These are phyloP conservation scores for Addax nasomaculatus DNA, from an alignment of 2,113 vertebrate species.

Conservation along the genomic window DNA sequence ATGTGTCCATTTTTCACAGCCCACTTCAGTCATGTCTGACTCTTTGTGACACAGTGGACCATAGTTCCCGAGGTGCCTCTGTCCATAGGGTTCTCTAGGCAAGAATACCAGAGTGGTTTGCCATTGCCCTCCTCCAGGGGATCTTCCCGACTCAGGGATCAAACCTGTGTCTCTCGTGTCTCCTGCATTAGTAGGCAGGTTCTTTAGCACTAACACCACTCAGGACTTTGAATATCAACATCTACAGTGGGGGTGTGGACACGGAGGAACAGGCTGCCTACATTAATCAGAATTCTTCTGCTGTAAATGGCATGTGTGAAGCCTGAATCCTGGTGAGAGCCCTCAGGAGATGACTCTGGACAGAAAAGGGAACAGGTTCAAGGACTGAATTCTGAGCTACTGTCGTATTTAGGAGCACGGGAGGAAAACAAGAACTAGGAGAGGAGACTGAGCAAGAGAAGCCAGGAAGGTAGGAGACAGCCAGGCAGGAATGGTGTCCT, in stretches of 20 bases:
- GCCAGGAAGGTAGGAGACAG: background rate
- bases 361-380: background rate
- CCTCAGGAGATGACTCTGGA: background rate
- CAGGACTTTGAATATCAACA: background rate
- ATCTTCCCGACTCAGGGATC: background rate
- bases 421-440: background rate
- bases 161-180: background rate
- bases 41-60: fast-evolving
- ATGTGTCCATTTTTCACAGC: background rate
- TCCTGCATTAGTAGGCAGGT: background rate
- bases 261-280: background rate
- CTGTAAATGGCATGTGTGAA: background rate
- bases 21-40: background rate
- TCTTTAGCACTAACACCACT: background rate
- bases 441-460: background rate
- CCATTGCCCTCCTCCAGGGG: background rate
- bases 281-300: background rate
- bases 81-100: background rate
- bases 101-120: background rate
- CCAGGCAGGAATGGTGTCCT: background rate
- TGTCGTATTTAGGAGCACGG: background rate
- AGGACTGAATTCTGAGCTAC: background rate
- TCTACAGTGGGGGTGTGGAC: background rate
- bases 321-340: background rate
- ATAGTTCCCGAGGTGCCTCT: background rate